Evolutionary conservation across 2,797 vertebrate genomes (phyloP).

Genomic region (Thamnophis elegans): DNA sequence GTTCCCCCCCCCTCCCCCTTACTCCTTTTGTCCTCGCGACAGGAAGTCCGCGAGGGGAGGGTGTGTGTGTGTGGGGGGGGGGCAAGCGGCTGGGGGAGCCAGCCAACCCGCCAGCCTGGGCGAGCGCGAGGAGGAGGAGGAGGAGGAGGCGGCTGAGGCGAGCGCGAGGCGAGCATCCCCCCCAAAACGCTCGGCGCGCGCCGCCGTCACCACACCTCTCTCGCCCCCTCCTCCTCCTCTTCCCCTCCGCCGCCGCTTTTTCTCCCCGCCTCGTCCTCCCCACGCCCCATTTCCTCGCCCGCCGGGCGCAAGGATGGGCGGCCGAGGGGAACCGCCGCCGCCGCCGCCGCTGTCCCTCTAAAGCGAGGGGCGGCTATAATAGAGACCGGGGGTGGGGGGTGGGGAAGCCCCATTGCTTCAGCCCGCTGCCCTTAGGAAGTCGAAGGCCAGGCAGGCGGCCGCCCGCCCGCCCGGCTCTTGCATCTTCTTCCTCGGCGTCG

Average conservation of each 20-base stretch:
- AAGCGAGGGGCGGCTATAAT: not conserved
- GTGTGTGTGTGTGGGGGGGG: accelerated
- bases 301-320: conserved; percentile 5
- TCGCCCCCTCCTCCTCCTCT: not conserved
- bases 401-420: not conserved
- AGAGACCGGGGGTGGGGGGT: not conserved
- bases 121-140: too few relatives aligned
- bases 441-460: not conserved
- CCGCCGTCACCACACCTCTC: not conserved
- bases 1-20: too few relatives aligned
- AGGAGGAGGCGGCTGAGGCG: not conserved
- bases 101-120: not conserved
- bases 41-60: not conserved
- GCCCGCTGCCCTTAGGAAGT: not conserved
- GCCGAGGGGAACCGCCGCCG: not conserved
- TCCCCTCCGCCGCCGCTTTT: not conserved
- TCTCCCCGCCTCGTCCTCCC: not conserved
- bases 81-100: not conserved
- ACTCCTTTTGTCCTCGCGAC: not conserved
- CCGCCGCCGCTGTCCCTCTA: not conserved
- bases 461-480: not conserved
- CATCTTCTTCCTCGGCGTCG: not conserved
- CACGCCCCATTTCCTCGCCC: not conserved
- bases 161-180: not conserved
- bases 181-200: not conserved